Conservation (phyloP, 2,113 vertebrate genomes). For the Erythrolamprus reginae region DNA sequence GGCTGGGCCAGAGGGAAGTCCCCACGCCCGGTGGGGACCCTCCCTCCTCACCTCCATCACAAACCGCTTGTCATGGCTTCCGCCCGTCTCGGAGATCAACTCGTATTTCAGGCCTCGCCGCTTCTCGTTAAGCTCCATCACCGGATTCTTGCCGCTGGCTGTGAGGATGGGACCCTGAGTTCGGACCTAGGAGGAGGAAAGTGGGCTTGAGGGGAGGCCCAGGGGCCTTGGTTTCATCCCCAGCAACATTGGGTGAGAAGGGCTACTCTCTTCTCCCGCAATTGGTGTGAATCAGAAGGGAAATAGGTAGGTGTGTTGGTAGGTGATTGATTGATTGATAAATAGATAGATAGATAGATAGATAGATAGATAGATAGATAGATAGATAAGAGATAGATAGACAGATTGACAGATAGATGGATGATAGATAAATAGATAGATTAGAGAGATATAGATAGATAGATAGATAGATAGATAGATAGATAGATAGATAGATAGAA, state of each 20-base stretch:
- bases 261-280: background rate
- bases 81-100: slow-evolving; percentile 95
- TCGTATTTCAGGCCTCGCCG: slow-evolving; percentile 96
- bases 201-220: background rate
- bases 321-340: no score
- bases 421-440: no score
- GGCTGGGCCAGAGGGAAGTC: background rate
- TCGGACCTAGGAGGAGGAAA: slow-evolving; percentile 78
- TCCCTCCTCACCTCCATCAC: slow-evolving; percentile 90
- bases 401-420: no score
- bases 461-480: no score
- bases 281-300: background rate
- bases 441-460: no score
- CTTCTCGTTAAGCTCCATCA: slow-evolving; percentile 99
- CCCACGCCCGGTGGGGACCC: background rate
- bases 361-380: no score
- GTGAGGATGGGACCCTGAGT: slow-evolving; percentile 99
- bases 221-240: no score
- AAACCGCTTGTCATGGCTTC: slow-evolving; percentile 97
- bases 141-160: slow-evolving; percentile 96
- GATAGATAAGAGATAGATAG: no score
- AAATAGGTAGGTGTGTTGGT: background rate
- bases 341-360: no score
- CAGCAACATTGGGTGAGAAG: background rate
- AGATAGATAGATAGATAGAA: no score